Conservation (phyloP, 2,797 vertebrate genomes). For the Rhadinocentrus ornatus region DNA sequence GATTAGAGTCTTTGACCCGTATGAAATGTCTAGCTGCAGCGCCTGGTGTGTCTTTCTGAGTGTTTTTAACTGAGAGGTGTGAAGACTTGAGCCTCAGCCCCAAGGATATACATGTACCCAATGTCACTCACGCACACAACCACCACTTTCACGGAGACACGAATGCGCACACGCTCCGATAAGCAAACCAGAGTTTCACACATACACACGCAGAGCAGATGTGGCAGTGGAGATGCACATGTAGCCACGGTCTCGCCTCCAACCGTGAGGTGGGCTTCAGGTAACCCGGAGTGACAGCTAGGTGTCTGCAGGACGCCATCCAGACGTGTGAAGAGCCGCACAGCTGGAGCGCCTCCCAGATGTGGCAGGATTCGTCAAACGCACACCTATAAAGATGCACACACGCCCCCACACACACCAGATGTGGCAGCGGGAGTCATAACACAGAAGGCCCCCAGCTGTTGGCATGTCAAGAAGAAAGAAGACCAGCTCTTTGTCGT, state of each 20-base stretch:
- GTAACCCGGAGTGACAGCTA: constrained; percentile 76
- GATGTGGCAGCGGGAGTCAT: constrained; percentile 70
- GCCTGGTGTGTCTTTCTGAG: constrained; percentile 64
- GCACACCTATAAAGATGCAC: constrained; percentile 10
- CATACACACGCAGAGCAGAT: constrained; percentile 35
- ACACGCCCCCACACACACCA: constrained; percentile 33
- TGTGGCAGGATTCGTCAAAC: constrained; percentile 60
- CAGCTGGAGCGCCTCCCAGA: constrained; percentile 68
- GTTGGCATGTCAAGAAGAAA: constrained; percentile 59
- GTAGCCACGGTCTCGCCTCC: constrained; percentile 48
- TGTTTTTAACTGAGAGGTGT: constrained; percentile 73
- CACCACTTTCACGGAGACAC: constrained; percentile 34
- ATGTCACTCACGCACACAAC: constrained; percentile 40
- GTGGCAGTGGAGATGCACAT: constrained; percentile 45
- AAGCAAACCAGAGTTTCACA: constrained; percentile 11
- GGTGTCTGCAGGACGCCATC: constrained; percentile 64
- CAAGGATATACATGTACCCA: constrained; percentile 64
- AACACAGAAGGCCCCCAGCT: constrained; percentile 68
- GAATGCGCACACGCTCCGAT: constrained; percentile 19
- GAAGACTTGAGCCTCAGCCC: constrained; percentile 68
- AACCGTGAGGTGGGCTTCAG: constrained; percentile 69
- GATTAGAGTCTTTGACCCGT: constrained; percentile 53
- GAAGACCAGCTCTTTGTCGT: constrained; percentile 40
- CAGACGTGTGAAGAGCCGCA: constrained; percentile 57
- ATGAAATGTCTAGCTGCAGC: constrained; percentile 29